A percentile compares a stretch with the other conserved stretches of the same genome.
phyloP scores from a whole-genome alignment of 2,797 vertebrate genomes.

The Malurus leucopterus region DNA sequence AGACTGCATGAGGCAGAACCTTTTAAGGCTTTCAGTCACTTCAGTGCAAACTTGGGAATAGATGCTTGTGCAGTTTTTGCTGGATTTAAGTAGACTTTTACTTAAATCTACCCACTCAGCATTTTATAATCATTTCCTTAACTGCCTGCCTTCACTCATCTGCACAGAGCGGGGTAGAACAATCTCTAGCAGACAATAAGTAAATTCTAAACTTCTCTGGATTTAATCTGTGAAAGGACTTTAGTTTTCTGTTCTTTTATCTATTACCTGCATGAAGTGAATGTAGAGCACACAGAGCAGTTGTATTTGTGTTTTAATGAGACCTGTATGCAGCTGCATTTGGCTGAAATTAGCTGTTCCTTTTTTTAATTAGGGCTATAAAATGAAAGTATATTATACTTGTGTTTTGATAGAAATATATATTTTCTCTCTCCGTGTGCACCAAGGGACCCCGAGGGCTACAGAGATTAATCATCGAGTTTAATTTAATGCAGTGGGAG shows the following conservation, averaged over 20 bases:
- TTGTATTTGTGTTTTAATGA: conserved; percentile 61
- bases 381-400: conserved; percentile 72
- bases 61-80: not conserved
- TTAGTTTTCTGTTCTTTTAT: conserved; percentile 22
- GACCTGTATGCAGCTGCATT: conserved; percentile 71
- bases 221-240: conserved; percentile 39
- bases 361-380: conserved; percentile 72
- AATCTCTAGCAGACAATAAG: conserved; percentile 26
- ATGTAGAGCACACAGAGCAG: conserved; percentile 32
- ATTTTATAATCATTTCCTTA: conserved; percentile 44
- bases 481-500: conserved; percentile 75
- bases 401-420: conserved; percentile 68
- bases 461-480: conserved; percentile 72
- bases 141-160: not conserved
- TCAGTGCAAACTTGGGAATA: not conserved
- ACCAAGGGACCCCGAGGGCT: conserved; percentile 67
- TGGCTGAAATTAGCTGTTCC: conserved; percentile 68
- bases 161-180: not conserved
- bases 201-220: conserved; percentile 31
- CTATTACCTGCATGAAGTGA: conserved; percentile 9
- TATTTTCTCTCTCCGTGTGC: conserved; percentile 57
- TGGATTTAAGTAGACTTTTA: not conserved
- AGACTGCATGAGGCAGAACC: not conserved
- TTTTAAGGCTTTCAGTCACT: not conserved
- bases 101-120: conserved; percentile 45